A percentile compares a stretch with the other conserved stretches of the same genome.
phyloP scores from a whole-genome alignment of 2,113 vertebrate species.

The Ophiodon elongatus region DNA sequence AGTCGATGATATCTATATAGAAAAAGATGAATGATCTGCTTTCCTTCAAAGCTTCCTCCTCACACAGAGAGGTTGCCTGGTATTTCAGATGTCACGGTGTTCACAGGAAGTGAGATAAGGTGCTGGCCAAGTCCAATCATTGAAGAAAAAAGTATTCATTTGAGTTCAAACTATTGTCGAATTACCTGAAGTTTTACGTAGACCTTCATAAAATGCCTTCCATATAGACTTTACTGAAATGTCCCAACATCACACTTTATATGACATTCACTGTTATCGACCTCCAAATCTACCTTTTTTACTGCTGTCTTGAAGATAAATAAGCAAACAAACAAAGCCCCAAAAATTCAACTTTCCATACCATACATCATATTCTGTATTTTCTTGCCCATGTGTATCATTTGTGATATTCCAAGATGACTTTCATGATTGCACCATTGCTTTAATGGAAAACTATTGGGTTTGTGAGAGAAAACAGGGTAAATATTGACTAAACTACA shows the following conservation, averaged over 20 bases:
- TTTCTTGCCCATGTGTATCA: background rate
- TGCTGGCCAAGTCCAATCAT: background rate
- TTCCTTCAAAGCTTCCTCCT: background rate
- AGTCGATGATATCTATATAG: background rate
- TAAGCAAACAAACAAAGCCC: background rate
- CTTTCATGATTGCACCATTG: background rate
- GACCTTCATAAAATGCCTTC: background rate
- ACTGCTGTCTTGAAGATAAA: background rate
- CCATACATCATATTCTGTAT: background rate
- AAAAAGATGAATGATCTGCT: constrained; percentile 1
- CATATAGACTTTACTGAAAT: background rate
- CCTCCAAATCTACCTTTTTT: background rate
- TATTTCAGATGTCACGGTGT: constrained; percentile 31
- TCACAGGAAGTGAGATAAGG: background rate
- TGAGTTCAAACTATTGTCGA: background rate
- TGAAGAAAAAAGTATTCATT: background rate
- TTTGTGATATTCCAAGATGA: background rate
- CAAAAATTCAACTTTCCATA: background rate
- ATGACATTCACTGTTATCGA: background rate
- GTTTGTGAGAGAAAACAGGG: background rate
- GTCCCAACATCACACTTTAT: background rate
- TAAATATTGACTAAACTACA: background rate
- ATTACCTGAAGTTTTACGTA: background rate
- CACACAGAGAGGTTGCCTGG: constrained; percentile 82
- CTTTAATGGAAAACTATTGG: background rate